Evolutionary conservation across 2,888 invertebrate genomes (phyloP).

Genomic region (Xiphydria camelus): DNA sequence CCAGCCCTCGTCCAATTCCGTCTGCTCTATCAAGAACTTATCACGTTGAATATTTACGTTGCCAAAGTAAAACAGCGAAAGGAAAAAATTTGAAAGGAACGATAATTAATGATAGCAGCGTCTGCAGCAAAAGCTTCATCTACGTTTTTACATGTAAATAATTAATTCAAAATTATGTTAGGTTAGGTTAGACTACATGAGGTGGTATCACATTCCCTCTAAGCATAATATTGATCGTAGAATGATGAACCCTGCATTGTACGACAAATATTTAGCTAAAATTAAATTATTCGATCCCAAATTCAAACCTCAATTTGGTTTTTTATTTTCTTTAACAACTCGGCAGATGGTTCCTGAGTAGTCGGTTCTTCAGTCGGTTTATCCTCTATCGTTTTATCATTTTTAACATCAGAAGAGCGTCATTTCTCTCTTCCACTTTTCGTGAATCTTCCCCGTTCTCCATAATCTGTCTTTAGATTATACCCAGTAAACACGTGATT

Average conservation of each 20-base stretch:
- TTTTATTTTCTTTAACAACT: slow-evolving; percentile 40
- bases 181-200: no score
- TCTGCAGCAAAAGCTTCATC: no score
- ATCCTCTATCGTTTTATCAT: slow-evolving; percentile 11
- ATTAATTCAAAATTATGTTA: no score
- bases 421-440: slow-evolving; percentile 16
- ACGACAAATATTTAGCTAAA: no score
- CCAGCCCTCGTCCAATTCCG: slow-evolving; percentile 88
- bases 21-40: slow-evolving; percentile 88
- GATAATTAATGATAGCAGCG: no score
- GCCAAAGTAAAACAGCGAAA: slow-evolving; percentile 82
- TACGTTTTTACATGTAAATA: no score
- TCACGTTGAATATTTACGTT: slow-evolving; percentile 91
- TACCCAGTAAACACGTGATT: no score
- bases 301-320: slow-evolving; percentile 39
- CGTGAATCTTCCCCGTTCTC: slow-evolving; percentile 35
- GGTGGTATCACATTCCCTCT: no score
- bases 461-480: slow-evolving; percentile 24
- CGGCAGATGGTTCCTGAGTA: slow-evolving; percentile 25
- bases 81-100: no score
- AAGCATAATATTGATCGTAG: no score
- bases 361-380: slow-evolving; percentile 8
- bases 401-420: slow-evolving; percentile 27
- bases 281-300: background rate
- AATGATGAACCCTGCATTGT: no score